Percentiles rank a stretch among this genome's conserved stretches.
Conservation (phyloP, 2,113 vertebrate genomes). For the Gymnogyps californianus region DNA sequence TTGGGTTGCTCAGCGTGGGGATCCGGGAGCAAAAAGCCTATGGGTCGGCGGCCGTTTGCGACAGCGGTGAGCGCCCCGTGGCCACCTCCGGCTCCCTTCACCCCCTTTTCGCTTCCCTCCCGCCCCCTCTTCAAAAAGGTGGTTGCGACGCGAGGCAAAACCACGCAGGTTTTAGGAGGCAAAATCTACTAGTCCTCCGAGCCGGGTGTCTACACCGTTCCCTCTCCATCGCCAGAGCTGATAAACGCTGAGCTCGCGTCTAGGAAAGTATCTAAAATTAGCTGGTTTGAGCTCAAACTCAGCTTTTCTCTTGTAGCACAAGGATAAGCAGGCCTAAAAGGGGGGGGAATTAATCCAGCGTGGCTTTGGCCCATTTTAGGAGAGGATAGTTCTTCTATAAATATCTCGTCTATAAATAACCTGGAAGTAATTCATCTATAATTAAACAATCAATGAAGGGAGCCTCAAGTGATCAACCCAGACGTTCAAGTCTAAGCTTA, state of each 20-base stretch:
- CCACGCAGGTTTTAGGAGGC: not conserved
- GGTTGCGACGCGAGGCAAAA: accelerated
- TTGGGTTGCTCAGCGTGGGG: slow-evolving; percentile 74
- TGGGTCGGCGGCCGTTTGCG: slow-evolving; percentile 66
- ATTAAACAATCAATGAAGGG: not conserved
- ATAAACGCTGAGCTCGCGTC: accelerated
- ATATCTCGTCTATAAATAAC: not conserved
- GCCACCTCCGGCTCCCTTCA: not conserved
- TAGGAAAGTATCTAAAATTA: not conserved
- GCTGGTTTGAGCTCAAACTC: accelerated
- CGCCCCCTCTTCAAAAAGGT: not conserved
- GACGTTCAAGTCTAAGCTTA: not conserved
- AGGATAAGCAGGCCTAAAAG: too few relatives aligned
- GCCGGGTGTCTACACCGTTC: accelerated
- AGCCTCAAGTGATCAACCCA: not conserved
- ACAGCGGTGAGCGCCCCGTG: not conserved
- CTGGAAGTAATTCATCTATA: too few relatives aligned
- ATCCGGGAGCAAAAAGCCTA: slow-evolving; percentile 60
- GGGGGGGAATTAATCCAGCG: not conserved
- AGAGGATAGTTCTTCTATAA: too few relatives aligned
- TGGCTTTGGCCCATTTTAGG: not conserved
- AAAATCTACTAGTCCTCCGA: accelerated
- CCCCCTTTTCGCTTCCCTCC: not conserved
- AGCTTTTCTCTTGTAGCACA: not conserved
- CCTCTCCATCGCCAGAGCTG: accelerated